Base-by-base conservation (phyloP, 2,113 vertebrate genomes). In the Pomatorhinus ruficollis region DNA sequence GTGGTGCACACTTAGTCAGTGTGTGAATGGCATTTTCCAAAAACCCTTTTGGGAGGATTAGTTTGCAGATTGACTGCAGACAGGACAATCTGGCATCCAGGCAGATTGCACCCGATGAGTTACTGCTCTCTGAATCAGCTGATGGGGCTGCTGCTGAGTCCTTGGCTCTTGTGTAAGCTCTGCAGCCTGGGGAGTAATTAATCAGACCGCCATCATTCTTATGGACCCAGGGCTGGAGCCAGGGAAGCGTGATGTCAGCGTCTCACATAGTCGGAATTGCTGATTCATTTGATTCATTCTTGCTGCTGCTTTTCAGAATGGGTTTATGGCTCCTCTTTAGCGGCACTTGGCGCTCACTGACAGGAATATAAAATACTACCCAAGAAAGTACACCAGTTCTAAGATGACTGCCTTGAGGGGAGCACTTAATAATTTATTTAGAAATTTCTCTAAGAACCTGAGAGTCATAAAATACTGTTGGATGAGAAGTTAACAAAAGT, bases 201-300 rank as follows among this genome's bases (percentile, higher is more conserved):
- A 93, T 96, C 90, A 96, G 79, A 69, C 56, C 35, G 82, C 65
- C 64, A 16, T 92, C 60, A 18, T 91, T 91, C 89, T 83, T 60
- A 56, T 21, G 54, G 85, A 93, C 53, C 82, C 47, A 23, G 66
- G 54, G 63, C 0, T 92, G 85, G 92, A 95, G 90, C 94, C 83
- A 89, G 85, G 79, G 75, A 95, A 89, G 71, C 15, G 4, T 39
- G 2, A 57, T 93, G 78, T 95, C 91, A 93, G 87, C 1, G 3
- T 94, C 92, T 94, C 79, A 24, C 20, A 12, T 31, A 59, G 79
- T 70, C 78, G 71, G 79, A 76, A 56, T 65, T 92, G 96, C 91
- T 89, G 88, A 90, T 78, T 96, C 74, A 53, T 49, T 71, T 68
- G 40, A 59, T 25, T 71, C 35, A 16, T 80, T 25, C 92, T 86